Evolutionary conservation across 2,888 invertebrate genomes (phyloP).

Genomic region (Hypomecis atomaria): DNA sequence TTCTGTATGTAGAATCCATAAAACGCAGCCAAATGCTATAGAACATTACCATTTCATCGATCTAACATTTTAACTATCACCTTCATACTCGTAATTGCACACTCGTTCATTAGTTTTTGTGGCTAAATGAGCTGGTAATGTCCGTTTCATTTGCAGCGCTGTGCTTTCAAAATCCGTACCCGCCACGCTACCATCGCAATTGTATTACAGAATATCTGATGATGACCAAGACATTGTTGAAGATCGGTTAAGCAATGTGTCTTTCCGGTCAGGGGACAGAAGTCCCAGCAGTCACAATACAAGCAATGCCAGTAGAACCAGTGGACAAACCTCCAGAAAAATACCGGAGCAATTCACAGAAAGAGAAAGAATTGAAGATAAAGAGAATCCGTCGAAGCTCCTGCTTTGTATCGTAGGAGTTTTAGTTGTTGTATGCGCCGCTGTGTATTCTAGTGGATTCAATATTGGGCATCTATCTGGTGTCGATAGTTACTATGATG

Average conservation of each 20-base stretch:
- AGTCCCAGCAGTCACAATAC: conserved; percentile 7
- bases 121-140: conserved; percentile 66
- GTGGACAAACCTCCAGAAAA: background rate
- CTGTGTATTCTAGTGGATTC: conserved; percentile 4
- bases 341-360: background rate
- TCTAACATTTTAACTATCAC: background rate
- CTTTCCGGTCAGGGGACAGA: conserved; percentile 31
- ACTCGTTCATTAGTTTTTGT: conserved; percentile 9
- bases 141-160: conserved; percentile 70
- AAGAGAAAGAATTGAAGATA: background rate
- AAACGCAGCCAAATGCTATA: conserved; percentile 8
- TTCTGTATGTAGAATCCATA: background rate
- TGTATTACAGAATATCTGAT: conserved; percentile 64
- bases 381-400: background rate
- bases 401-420: background rate
- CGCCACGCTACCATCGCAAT: conserved; percentile 63
- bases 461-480: conserved; percentile 6
- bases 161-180: conserved; percentile 72
- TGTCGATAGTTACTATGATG: conserved; percentile 50
- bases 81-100: no score
- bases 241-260: conserved; percentile 29
- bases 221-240: conserved; percentile 35
- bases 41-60: conserved; percentile 27
- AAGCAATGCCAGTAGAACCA: conserved; percentile 13
- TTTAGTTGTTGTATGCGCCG: conserved; percentile 1